Base-by-base conservation (phyloP, 1,140 invertebrate genomes). In the Tetramorium simillimum region DNA sequence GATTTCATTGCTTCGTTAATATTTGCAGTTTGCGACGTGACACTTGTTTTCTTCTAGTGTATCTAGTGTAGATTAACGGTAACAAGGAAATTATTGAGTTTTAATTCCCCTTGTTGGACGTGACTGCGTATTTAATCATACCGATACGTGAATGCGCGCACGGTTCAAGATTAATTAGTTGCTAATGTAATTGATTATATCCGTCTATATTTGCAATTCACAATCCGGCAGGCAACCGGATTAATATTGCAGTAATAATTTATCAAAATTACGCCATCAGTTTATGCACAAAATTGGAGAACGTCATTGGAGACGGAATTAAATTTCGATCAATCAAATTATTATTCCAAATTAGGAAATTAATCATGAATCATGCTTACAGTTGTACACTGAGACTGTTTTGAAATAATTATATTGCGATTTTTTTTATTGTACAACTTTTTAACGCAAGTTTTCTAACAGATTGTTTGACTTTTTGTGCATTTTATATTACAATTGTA, bases 111-210 rank as follows among this genome's bases (percentile, higher is more conserved):
- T 6, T 2, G 3, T 28, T 40, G 24, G 40, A 5, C 46, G 10
- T 51, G 33, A 33, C 53, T 56, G 24, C 28, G 37, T 49, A 62
- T 84, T 84, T 84, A 84, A 84, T 75, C 46, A 84, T 24, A 28
- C 21, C 51, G 80, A 43, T 82, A 73, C 69, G 69, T 82, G 80
- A 60, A 73, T 40, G 12, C 43, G 24, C 51, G 28, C 80, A 84
- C 69, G 9, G 18, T 84, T 62, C 80, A 84, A 84, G 80, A 84
- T 84, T 84, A 84, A 84, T 84, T 84, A 84, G 53, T 84, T 75
- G 80, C 69, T 84, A 84, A 84, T 84, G 40, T 75, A 75, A 84
- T 84, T 84, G 80, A 84, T 84, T 60, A 73, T 60, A 73, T 84
- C 56, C 43, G 80, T 84, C 69, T 49, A 72, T 49, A 56, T 84